Conservation (phyloP, 2,113 vertebrate genomes). For the Narcine bancroftii region DNA sequence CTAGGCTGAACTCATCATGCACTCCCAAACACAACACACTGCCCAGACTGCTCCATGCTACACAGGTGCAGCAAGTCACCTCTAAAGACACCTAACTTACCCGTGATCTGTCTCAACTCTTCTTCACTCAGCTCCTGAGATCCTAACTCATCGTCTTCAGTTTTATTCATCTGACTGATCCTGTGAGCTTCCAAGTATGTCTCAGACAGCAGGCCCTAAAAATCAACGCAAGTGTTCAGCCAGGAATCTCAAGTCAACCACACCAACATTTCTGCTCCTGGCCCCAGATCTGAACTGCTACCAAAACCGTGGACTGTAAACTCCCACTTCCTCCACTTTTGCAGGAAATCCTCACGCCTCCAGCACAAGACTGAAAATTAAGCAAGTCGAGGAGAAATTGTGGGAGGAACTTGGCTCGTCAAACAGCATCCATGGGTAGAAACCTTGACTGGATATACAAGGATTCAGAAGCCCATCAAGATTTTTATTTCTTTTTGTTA, state of each 20-base stretch:
- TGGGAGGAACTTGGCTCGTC: too few relatives aligned
- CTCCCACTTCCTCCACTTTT: constrained; percentile 47
- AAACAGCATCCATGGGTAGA: too few relatives aligned
- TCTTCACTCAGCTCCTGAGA: constrained; percentile 66
- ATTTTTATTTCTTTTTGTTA: too few relatives aligned
- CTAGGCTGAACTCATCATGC: too few relatives aligned
- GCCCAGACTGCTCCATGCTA: too few relatives aligned
- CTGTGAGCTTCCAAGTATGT: constrained; percentile 79
- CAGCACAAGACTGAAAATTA: too few relatives aligned
- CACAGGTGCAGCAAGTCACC: background rate
- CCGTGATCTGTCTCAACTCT: constrained; percentile 73
- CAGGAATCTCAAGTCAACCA: background rate
- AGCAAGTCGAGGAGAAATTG: too few relatives aligned
- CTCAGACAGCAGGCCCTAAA: constrained; percentile 80
- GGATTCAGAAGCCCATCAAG: too few relatives aligned
- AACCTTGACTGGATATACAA: too few relatives aligned
- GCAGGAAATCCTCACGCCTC: too few relatives aligned
- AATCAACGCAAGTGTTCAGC: background rate
- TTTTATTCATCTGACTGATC: constrained; percentile 75
- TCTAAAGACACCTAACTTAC: constrained; percentile 44
- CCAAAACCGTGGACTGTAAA: constrained; percentile 31
- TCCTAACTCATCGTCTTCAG: constrained; percentile 69
- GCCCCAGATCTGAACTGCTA: too few relatives aligned
- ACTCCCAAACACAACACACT: too few relatives aligned
- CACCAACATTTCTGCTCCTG: background rate